A percentile compares a stretch with the other conserved stretches of the same genome.
These are phyloP conservation scores for Ichneumon xanthorius DNA, from an alignment of 2,888 invertebrate species.

Conservation along the genomic window DNA sequence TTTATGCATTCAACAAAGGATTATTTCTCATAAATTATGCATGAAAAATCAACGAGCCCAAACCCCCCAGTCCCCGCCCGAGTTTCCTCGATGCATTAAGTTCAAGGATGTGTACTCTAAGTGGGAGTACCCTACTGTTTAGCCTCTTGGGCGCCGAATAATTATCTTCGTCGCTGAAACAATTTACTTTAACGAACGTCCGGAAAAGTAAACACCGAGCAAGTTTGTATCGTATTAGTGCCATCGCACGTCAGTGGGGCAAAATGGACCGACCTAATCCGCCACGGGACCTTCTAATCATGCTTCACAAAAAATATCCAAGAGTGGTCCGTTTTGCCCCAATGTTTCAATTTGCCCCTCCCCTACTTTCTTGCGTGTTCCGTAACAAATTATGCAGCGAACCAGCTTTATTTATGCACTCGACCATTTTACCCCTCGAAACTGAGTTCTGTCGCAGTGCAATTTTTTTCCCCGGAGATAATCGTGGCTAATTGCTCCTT, in stretches of 20 bases:
- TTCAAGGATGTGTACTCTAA: constrained; percentile 61
- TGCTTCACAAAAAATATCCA: not conserved
- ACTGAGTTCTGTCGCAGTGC: not conserved
- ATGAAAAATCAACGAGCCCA: constrained; percentile 66
- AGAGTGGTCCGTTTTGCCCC: not conserved
- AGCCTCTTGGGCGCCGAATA: constrained; percentile 43
- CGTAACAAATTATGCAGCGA: not conserved
- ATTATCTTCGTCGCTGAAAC: constrained; percentile 56
- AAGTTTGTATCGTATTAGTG: not conserved
- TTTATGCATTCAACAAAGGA: constrained; percentile 67
- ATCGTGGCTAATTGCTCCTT: not conserved
- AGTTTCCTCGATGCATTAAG: constrained; percentile 44
- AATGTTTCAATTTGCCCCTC: not conserved
- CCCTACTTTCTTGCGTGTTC: not conserved
- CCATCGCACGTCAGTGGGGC: not conserved
- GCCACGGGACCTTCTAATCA: not conserved
- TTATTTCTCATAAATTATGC: constrained; percentile 67
- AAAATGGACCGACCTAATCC: not conserved
- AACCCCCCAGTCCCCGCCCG: not conserved
- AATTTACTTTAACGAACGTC: constrained; percentile 48
- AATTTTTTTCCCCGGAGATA: not conserved
- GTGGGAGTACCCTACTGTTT: constrained; percentile 52
- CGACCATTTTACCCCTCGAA: not conserved
- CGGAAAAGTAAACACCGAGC: constrained; percentile 1
- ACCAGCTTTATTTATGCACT: not conserved